Base-by-base conservation (phyloP, 2,113 vertebrate species). In the Nibea albiflora region DNA sequence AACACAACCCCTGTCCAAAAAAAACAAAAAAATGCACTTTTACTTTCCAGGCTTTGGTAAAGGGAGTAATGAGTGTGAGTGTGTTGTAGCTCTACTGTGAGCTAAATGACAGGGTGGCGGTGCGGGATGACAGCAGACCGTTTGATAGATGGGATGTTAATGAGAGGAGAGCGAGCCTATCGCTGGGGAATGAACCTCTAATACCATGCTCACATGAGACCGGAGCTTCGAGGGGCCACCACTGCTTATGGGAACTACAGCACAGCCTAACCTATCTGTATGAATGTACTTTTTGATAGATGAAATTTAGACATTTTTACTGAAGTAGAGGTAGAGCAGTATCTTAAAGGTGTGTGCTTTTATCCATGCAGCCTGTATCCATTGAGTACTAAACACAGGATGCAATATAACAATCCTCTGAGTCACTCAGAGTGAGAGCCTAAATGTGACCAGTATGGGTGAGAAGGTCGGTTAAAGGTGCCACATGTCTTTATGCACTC, bases 71-170 rank as follows among this genome's bases (percentile, higher is more conserved):
- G 83, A 81, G 88, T 73, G 75, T 22, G 56, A 76, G 81, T 68
- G 74, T 72, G 75, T 82, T 78, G 77, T 17, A 72, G 78, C 52
- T 74, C 42, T 28, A 16, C 85, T 76, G 73, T 8, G 54, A 68
- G 65, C 68, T 77, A 85, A 92, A 92, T 92, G 90, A 92, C 84
- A 91, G 88, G 90, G 81, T 68, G 82, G 81, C 76, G 52, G 83
- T 3, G 0, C 73, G 19, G 71, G 78, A 80, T 83, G 84, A 90
- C 89, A 81, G 84, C 76, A 17, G 49, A 15, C 15, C 8, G 16
- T 72, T 80, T 89, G 94, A 93, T 89, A 24, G 63, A 93, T 92
- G 83, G 77, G 74, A 81, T 79, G 89, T 86, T 93, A 93, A 93
- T 95, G 85, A 92, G 88, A 93, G 90, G 90, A 90, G 77, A 91